phyloP scores from a whole-genome alignment of 2,113 vertebrate genomes.

The Proteles cristata region DNA sequence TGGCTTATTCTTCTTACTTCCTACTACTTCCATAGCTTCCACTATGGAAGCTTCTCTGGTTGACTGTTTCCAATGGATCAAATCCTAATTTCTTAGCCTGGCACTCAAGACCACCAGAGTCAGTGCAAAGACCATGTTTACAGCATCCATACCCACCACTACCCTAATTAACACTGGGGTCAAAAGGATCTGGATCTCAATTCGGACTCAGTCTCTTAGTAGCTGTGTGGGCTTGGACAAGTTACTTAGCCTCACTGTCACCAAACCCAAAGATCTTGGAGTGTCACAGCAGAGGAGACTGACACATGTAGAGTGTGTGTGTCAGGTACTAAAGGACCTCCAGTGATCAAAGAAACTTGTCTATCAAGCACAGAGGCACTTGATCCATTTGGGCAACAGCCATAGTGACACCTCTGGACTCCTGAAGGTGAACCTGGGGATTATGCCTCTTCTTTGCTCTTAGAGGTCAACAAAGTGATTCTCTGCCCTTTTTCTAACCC shows the following conservation, averaged over 20 bases:
- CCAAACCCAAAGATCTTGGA: background rate
- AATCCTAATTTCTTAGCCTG: background rate
- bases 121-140: background rate
- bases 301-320: background rate
- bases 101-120: background rate
- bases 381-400: rapidly evolving
- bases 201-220: background rate
- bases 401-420: background rate
- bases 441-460: background rate
- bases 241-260: background rate
- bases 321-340: background rate
- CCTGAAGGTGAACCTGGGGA: background rate
- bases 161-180: background rate
- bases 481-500: background rate
- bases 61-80: background rate
- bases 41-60: background rate
- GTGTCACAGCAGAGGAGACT: background rate
- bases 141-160: background rate
- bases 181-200: background rate
- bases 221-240: background rate
- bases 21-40: background rate
- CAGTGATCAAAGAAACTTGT: background rate
- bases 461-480: background rate
- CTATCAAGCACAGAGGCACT: background rate
- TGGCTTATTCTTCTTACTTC: background rate